These are phyloP conservation scores for Heliconius hewitsoni DNA, from an alignment of 1,140 invertebrate species.

Conservation along the genomic window DNA sequence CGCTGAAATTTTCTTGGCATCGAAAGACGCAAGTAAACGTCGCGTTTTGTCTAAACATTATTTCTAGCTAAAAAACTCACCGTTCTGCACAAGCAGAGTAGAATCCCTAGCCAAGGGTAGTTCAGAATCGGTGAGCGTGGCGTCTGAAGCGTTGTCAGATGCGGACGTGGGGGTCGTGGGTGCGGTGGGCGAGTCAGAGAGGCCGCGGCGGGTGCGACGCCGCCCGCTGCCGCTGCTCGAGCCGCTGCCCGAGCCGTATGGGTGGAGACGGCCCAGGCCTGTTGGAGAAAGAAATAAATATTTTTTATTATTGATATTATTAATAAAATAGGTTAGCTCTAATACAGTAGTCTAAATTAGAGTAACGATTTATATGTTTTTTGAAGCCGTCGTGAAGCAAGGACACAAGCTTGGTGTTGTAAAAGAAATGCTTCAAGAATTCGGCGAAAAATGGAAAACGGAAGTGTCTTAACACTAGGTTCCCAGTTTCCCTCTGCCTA, in stretches of 20 bases:
- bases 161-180: constrained; percentile 84
- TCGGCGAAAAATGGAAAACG: too few relatives aligned
- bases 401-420: too few relatives aligned
- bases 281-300: constrained; percentile 26
- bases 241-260: constrained; percentile 85
- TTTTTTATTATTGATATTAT: too few relatives aligned
- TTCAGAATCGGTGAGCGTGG: constrained; percentile 90
- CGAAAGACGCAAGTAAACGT: too few relatives aligned
- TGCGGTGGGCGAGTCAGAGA: constrained; percentile 87
- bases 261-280: constrained; percentile 88
- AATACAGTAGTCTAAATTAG: too few relatives aligned
- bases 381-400: too few relatives aligned
- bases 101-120: constrained; percentile 89
- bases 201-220: constrained; percentile 83
- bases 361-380: too few relatives aligned
- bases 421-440: too few relatives aligned
- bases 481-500: too few relatives aligned
- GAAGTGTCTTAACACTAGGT: too few relatives aligned
- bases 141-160: constrained; percentile 90
- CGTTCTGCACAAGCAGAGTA: constrained; percentile 90
- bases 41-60: background rate
- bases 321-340: too few relatives aligned
- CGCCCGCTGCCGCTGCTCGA: constrained; percentile 80
- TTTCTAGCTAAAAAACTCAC: constrained; percentile 75
- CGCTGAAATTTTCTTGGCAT: too few relatives aligned